Evolutionary conservation across 2,888 invertebrate genomes (phyloP).

Genomic region (Metalampra italica): DNA sequence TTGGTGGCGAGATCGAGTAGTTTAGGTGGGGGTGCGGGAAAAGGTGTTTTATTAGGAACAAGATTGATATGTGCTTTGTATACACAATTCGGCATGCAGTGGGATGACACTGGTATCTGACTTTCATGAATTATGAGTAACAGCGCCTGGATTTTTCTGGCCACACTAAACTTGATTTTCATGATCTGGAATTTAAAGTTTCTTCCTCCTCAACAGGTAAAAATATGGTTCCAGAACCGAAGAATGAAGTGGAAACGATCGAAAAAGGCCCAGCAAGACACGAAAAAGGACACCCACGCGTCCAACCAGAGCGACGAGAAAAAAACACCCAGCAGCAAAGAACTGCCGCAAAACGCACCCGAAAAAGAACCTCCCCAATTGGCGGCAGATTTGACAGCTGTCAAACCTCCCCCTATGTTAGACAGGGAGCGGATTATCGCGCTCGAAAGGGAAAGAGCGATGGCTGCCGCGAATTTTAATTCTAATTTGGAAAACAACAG

Average conservation of each 20-base stretch:
- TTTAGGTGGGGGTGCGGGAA: slow-evolving; percentile 2
- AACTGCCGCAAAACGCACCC: slow-evolving; percentile 42
- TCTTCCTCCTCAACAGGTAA: slow-evolving; percentile 83
- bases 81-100: too few relatives aligned
- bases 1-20: slow-evolving; percentile 17
- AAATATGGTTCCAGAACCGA: slow-evolving; percentile 99
- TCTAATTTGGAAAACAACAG: slow-evolving; percentile 72
- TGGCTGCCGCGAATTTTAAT: slow-evolving; percentile 73
- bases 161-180: too few relatives aligned
- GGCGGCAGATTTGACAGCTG: slow-evolving; percentile 69
- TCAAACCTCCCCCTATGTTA: slow-evolving; percentile 63
- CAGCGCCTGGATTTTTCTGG: too few relatives aligned
- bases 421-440: slow-evolving; percentile 74
- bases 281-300: slow-evolving; percentile 77
- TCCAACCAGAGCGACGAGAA: slow-evolving; percentile 55
- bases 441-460: slow-evolving; percentile 65
- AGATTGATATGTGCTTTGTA: too few relatives aligned
- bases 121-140: too few relatives aligned
- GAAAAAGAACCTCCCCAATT: slow-evolving; percentile 49
- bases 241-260: slow-evolving; percentile 99
- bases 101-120: too few relatives aligned
- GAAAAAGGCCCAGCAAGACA: slow-evolving; percentile 96
- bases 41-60: background rate
- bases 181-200: too few relatives aligned
- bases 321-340: slow-evolving; percentile 47